These are phyloP conservation scores for Dryobates pubescens DNA, from an alignment of 2,797 vertebrate genomes.

Conservation along the genomic window DNA sequence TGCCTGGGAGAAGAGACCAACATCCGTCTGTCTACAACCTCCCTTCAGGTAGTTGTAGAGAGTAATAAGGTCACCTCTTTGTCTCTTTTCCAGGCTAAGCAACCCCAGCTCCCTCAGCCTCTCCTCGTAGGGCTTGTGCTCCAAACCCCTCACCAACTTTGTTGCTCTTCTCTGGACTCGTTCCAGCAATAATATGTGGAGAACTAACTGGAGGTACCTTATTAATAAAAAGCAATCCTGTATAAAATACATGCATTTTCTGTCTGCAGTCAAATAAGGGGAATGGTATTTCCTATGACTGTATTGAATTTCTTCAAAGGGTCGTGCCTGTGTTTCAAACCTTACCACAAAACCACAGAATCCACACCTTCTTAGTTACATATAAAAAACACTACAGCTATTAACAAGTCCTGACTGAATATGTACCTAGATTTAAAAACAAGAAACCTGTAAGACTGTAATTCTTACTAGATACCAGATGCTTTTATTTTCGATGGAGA, in stretches of 20 bases:
- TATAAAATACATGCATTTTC: background rate
- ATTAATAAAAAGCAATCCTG: conserved; percentile 14
- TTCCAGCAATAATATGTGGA: background rate
- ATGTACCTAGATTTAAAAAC: background rate
- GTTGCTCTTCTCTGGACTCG: no score
- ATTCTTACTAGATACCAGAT: conserved; percentile 16
- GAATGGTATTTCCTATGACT: conserved; percentile 38
- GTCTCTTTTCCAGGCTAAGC: no score
- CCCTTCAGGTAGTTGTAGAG: no score
- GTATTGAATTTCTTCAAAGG: conserved; percentile 52
- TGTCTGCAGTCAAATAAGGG: background rate
- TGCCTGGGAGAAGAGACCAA: no score
- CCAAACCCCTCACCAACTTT: no score
- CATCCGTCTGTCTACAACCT: no score
- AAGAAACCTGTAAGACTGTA: background rate
- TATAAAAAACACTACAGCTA: conserved; percentile 14
- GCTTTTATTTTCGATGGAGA: conserved; percentile 11
- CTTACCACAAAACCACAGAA: conserved; percentile 1
- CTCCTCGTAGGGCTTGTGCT: no score
- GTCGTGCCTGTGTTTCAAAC: conserved; percentile 16
- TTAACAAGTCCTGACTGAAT: conserved; percentile 37
- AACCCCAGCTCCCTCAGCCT: no score
- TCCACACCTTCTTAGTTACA: conserved; percentile 57
- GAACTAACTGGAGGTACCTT: background rate
- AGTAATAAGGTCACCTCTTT: no score